Base-by-base conservation (phyloP, 2,888 invertebrate genomes). In the Amblyjoppa proteus region DNA sequence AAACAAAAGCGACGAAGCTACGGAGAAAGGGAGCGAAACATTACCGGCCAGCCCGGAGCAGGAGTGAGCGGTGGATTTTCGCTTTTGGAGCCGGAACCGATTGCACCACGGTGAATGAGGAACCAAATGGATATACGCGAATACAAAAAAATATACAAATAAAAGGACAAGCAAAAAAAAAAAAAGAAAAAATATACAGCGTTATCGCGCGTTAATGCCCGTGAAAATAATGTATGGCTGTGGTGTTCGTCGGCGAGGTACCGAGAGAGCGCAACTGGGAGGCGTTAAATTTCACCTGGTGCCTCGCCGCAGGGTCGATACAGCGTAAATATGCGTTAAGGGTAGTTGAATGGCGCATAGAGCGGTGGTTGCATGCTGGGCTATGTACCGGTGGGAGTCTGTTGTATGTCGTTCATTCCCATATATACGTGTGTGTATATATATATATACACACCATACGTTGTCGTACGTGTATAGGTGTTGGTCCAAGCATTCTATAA, bases 281-380 rank as follows among this genome's bases (percentile, higher is more conserved):
- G 71, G 80, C 56, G 83, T 83, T 84, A 81, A 85, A 87, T 88
- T 85, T 87, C 83, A 88, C 85, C 88, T 84, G 87, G 84, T 84
- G 84, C 87, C 78, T 6, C 9, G 66, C 38, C 58, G 86, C 85
- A 87, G 79, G 91, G 89, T 90, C 91, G 90, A 91, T 91, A 89
- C 85, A 80, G 88, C 89, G 89, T 90, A 91, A 91, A 91, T 91
- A 90, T 90, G 90, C 90, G 91, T 90, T 88, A 90, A 89, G 88
- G 81, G 81, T 76, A 76, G 83, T 83, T 87, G 84, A 83, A 86
- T 83, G 75, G 80, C 83, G 85, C 75, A 83, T 76, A 73, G 71
- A 85, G 66, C 69, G 38, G 51, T 58, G 53, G 70, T 45, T 53
- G 80, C 80, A 68, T 69, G 76, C 80, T 38, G 51, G 34, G 34